Evolutionary conservation across 2,113 vertebrate species (phyloP).

Genomic region (Tichodroma muraria): DNA sequence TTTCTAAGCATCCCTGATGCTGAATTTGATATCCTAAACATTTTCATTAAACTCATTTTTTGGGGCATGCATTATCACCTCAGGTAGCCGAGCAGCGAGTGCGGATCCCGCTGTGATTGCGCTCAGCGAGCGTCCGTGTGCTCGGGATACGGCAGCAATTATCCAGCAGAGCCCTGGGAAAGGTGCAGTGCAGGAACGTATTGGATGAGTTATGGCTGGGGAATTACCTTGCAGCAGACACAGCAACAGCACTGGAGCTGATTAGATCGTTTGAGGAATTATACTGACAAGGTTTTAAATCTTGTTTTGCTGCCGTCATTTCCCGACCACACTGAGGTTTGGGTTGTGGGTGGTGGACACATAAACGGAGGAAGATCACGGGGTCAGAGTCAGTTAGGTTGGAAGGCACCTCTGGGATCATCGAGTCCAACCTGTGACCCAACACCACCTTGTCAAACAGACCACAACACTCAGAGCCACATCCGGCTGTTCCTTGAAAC

Average conservation of each 20-base stretch:
- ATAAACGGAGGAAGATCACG: not conserved
- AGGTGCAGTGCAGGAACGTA: not conserved
- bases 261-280: not conserved
- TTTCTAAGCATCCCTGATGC: not conserved
- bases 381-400: fast-evolving
- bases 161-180: not conserved
- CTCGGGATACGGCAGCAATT: not conserved
- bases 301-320: fast-evolving
- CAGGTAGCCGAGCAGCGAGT: not conserved
- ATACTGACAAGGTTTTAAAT: not conserved
- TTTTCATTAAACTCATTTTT: conserved; percentile 38
- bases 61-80: conserved; percentile 20
- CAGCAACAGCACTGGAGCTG: not conserved
- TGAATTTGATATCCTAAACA: conserved; percentile 30
- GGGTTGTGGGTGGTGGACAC: not conserved
- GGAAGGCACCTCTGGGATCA: not conserved
- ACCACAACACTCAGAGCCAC: not conserved
- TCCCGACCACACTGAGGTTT: not conserved
- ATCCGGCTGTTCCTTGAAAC: not conserved
- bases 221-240: not conserved
- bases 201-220: not conserved
- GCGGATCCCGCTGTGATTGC: not conserved
- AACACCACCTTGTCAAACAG: fast-evolving
- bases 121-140: not conserved
- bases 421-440: not conserved